Conservation (phyloP, 2,888 invertebrate species). For the Caradrina kadenii region DNA sequence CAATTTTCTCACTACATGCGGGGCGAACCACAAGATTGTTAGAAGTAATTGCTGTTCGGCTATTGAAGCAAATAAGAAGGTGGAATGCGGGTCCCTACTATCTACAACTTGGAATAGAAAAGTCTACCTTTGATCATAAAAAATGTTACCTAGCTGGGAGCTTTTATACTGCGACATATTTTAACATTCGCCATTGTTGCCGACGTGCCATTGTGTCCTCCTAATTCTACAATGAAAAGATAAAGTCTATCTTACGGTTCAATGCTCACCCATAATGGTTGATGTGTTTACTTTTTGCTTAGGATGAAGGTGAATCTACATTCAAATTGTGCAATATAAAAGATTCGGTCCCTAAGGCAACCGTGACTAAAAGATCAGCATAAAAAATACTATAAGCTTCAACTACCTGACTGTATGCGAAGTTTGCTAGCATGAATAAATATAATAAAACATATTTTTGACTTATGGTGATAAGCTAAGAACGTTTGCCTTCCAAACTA, state of each 20-base stretch:
- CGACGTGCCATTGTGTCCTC: slow-evolving; percentile 81
- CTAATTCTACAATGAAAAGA: slow-evolving; percentile 85
- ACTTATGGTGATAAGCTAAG: slow-evolving; percentile 50
- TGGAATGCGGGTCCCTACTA: slow-evolving; percentile 82
- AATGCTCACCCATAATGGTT: slow-evolving; percentile 85
- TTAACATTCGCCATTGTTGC: slow-evolving; percentile 83
- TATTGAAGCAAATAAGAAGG: slow-evolving; percentile 79
- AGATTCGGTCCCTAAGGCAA: slow-evolving; percentile 82
- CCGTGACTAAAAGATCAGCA: slow-evolving; percentile 81
- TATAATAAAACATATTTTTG: slow-evolving; percentile 39
- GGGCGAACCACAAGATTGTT: slow-evolving; percentile 87
- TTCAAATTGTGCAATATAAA: slow-evolving; percentile 88
- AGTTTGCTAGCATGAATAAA: slow-evolving; percentile 59
- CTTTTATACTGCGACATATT: slow-evolving; percentile 81
- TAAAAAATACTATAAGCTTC: slow-evolving; percentile 65
- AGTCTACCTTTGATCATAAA: slow-evolving; percentile 65
- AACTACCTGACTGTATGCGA: slow-evolving; percentile 72
- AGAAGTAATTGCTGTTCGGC: slow-evolving; percentile 84
- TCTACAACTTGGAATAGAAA: slow-evolving; percentile 70
- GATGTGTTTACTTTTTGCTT: slow-evolving; percentile 87
- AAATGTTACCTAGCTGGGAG: slow-evolving; percentile 75
- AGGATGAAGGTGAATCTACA: slow-evolving; percentile 80
- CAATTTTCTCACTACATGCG: slow-evolving; percentile 85
- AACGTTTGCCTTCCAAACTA: slow-evolving; percentile 46
- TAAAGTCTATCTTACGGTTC: slow-evolving; percentile 86